Base-by-base conservation (phyloP, 2,888 invertebrate genomes). In the Elmis aenea region DNA sequence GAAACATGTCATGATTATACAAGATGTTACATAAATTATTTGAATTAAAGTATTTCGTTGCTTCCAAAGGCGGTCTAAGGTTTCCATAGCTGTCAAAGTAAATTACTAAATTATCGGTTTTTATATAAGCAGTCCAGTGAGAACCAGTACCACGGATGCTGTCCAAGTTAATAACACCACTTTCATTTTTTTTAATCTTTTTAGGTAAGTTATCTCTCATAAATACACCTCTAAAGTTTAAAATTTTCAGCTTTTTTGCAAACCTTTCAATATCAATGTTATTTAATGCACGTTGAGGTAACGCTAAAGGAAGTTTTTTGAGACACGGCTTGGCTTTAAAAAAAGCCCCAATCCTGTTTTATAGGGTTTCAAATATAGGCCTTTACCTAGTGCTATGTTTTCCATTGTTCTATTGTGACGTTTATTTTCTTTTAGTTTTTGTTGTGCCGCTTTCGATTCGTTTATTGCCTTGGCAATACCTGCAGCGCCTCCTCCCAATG, bases 381-480 rank as follows among this genome's bases (percentile, higher is more conserved):
- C 38, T 27, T 38, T 37, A 3, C 64, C 61, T 14, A 61, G 29
- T 12, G 57, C 59, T 24, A 62, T 59, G 24, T 56, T 46, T 53
- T 66, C 65, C 60, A 65, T 63, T n/a, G 42, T 45, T 46, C 51
- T 39, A 45, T 66, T 66, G 39, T 62, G 64, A 3, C 60, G 49
- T 28, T 51, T 33, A 13, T 40, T 48, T 48, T 66, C 62, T 12
- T 46, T 36, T 22, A 61, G 44, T 41, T 55, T 34, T 43, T 57
- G 41, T 52, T 54, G 48, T 5, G 61, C 61, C 27, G 33, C 37
- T 34, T 59, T 64, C 2, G n/a, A n/a, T n/a, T n/a, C n/a, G n/a
- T n/a, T n/a, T n/a, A n/a, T n/a, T n/a, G n/a, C n/a, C n/a, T n/a
- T n/a, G n/a, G 55, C 53, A 15, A 66, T 54, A 31, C 57, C 57